Evolutionary conservation across 2,888 invertebrate genomes (phyloP).

Genomic region (Aquatica leii): DNA sequence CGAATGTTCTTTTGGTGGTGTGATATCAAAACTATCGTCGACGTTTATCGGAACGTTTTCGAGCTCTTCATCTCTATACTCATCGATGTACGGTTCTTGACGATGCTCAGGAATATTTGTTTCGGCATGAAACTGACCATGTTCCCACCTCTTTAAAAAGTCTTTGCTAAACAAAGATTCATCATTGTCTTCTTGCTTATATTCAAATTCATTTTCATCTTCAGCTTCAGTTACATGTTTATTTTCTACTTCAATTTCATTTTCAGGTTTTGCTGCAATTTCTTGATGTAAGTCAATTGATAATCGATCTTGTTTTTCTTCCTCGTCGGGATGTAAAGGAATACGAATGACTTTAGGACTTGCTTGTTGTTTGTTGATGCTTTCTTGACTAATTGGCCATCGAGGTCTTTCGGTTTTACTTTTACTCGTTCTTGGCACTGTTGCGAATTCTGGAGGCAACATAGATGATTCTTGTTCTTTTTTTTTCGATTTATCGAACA

Average conservation of each 20-base stretch:
- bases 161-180: slow-evolving; percentile 43
- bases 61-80: slow-evolving; percentile 45
- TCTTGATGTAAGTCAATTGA: no score
- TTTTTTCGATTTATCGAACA: slow-evolving; percentile 63
- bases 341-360: slow-evolving; percentile 51
- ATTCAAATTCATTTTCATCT: slow-evolving; percentile 60
- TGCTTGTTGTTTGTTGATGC: slow-evolving; percentile 39
- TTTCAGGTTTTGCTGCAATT: slow-evolving; percentile 46
- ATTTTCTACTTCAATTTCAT: slow-evolving; percentile 58
- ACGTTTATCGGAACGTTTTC: slow-evolving; percentile 53
- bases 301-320: not conserved
- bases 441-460: slow-evolving; percentile 72
- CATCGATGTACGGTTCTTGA: slow-evolving; percentile 7
- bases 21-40: slow-evolving; percentile 53
- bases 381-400: slow-evolving; percentile 49
- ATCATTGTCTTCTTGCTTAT: slow-evolving; percentile 51
- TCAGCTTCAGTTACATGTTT: slow-evolving; percentile 63
- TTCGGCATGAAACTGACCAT: slow-evolving; percentile 55
- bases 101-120: slow-evolving; percentile 1
- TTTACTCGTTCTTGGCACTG: slow-evolving; percentile 67
- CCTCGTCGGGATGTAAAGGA: slow-evolving; percentile 54
- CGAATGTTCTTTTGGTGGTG: slow-evolving; percentile 64
- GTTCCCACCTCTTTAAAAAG: slow-evolving; percentile 53
- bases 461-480: slow-evolving; percentile 67
- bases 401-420: slow-evolving; percentile 58